Evolutionary conservation across 35 echinoderm and acorn worm genomes (phyloP), one percentile per base, ranked within the genome.

Genomic region (Apostichopus californicus): DNA sequence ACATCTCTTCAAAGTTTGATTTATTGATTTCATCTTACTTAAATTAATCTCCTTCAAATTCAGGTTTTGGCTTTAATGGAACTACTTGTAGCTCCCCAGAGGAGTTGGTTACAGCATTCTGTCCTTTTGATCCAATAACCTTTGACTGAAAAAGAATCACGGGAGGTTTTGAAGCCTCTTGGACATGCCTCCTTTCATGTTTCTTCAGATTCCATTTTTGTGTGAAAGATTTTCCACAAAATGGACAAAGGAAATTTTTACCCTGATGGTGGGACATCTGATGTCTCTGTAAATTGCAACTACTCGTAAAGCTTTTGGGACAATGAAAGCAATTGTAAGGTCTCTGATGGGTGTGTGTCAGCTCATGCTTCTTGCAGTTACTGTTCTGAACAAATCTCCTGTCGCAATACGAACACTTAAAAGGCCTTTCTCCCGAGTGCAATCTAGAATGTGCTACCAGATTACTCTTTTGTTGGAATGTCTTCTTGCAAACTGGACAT

Each of bases 171-270:
- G 21, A 75, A 18, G 17, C n/a, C 6, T n/a, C 71, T 22, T 75
- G 14, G 17, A 6, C 20, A 22, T 85, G 81, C 14, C 24, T 85
- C 17, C n/a, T 85, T 85, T 89, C 86, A 89, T 89, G 86, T 54
- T 89, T 89, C 21, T 64, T 89, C 63, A 89, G 54, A 34, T 89
- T 89, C 86, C 86, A 89, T 66, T 72, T 89, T n/a, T 89, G 86
- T 55, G 86, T 89, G 21, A 72, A 89, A 55, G 86, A 58, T 1
- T 89, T 89, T 18, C 86, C 86, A 72, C 86, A 89, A 15, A 75
- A 34, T 17, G 68, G 22, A 89, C 86, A 89, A 3, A 89, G 46
- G 63, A 28, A 89, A 89, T 89, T 89, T 55, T 89, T 89, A 13
- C 46, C n/a, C 3, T 15, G 22, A 72, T 89, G n/a, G 86, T 89